Percentiles rank a stretch among this genome's conserved stretches.
phyloP scores from a whole-genome alignment of 2,113 vertebrate species.

The Lipotes vexillifer region DNA sequence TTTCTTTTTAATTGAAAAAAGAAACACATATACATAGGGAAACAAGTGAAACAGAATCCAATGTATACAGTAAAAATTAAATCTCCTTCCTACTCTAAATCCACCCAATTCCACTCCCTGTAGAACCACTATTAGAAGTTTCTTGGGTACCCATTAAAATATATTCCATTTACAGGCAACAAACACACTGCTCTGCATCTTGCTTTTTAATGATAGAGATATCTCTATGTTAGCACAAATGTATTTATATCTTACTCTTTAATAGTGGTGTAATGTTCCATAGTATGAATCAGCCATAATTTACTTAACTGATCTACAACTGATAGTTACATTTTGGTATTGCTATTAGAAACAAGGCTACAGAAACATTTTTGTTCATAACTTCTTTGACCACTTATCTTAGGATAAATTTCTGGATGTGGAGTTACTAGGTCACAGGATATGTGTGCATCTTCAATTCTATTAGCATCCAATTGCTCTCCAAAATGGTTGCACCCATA shows the following conservation, averaged over 20 bases:
- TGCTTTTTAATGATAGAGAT: background rate
- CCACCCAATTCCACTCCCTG: background rate
- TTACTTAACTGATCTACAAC: background rate
- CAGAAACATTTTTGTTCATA: background rate
- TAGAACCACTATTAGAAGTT: background rate
- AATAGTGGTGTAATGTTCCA: background rate
- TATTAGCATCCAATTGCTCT: background rate
- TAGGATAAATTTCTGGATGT: background rate
- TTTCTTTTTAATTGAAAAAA: constrained; percentile 14
- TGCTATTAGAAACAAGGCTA: background rate
- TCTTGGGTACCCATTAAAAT: background rate
- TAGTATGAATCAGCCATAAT: background rate
- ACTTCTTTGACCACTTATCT: background rate
- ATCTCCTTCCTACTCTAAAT: background rate
- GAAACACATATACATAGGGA: background rate
- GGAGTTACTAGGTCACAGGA: background rate
- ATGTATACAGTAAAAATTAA: background rate
- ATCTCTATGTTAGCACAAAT: background rate
- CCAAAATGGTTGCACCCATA: background rate
- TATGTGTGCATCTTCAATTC: background rate
- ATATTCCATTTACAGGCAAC: background rate
- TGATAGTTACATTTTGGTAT: background rate
- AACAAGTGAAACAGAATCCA: background rate
- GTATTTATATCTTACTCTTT: background rate
- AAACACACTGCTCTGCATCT: background rate